Evolutionary conservation across 2,888 invertebrate genomes (phyloP).

Genomic region (Hirtodrosophila trivittata): DNA sequence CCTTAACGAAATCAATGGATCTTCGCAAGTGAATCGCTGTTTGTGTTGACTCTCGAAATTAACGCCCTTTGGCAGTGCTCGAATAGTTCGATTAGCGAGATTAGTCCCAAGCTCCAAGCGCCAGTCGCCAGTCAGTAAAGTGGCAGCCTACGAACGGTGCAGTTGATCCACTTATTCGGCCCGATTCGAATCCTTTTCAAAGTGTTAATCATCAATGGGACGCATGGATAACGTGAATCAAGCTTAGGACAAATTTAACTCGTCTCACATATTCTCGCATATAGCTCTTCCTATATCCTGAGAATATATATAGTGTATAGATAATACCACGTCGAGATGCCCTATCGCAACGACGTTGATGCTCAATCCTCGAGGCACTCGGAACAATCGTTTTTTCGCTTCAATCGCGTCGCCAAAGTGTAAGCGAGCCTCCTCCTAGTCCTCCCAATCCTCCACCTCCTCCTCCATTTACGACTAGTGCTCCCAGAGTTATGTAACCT

Average conservation of each 20-base stretch:
- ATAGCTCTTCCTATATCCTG: constrained; percentile 35
- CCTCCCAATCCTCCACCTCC: neutral
- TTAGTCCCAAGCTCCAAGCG: constrained; percentile 36
- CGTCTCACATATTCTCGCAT: constrained; percentile 18
- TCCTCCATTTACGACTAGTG: too few relatives aligned
- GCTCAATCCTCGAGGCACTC: constrained; percentile 76
- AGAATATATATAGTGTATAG: constrained; percentile 5
- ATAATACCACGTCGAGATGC: constrained; percentile 60
- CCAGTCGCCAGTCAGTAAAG: constrained; percentile 50
- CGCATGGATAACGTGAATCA: constrained; percentile 60
- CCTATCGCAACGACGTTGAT: constrained; percentile 68
- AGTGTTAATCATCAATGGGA: constrained; percentile 44
- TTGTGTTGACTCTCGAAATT: constrained; percentile 60
- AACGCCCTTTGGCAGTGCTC: constrained; percentile 24
- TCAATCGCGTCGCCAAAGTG: constrained; percentile 83
- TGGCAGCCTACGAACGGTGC: constrained; percentile 49
- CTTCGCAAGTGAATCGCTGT: constrained; percentile 27
- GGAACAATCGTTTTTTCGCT: constrained; percentile 77
- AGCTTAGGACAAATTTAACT: constrained; percentile 6
- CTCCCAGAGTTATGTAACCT: constrained; percentile 40
- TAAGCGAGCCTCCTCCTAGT: constrained; percentile 63
- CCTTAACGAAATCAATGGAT: constrained; percentile 69
- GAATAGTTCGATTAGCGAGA: constrained; percentile 39
- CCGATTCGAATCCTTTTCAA: constrained; percentile 27
- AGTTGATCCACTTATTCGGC: constrained; percentile 46